Conservation (phyloP, 2,888 invertebrate genomes). For the Eupithecia tripunctaria region DNA sequence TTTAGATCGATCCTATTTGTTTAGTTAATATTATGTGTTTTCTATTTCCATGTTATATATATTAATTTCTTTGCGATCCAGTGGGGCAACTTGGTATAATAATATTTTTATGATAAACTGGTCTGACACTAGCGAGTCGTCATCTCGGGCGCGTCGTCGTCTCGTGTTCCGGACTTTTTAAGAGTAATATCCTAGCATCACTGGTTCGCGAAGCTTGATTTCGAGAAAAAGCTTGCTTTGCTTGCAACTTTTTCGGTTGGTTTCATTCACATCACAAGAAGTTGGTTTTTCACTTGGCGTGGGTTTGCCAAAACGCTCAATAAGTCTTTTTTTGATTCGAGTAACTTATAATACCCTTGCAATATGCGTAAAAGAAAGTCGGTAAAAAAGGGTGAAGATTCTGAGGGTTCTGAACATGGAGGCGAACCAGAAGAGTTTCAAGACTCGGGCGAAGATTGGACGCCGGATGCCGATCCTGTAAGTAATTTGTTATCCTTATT, state of each 20-base stretch:
- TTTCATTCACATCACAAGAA: constrained; percentile 18
- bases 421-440: constrained; percentile 83
- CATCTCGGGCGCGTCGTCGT: background rate
- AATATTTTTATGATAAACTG: background rate
- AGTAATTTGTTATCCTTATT: constrained; percentile 37
- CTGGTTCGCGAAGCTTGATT: background rate
- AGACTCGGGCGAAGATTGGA: constrained; percentile 84
- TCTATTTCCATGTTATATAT: background rate
- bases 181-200: background rate
- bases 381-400: constrained; percentile 76
- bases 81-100: background rate
- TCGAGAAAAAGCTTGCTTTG: constrained; percentile 12
- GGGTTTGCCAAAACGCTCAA: constrained; percentile 28
- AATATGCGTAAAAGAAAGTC: constrained; percentile 80
- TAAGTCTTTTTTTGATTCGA: constrained; percentile 13
- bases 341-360: constrained; percentile 9
- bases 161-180: background rate
- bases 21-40: background rate
- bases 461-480: constrained; percentile 82
- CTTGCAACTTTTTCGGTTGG: constrained; percentile 22
- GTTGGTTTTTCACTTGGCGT: constrained; percentile 34
- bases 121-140: background rate
- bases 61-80: background rate
- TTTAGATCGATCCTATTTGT: background rate
- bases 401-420: constrained; percentile 76